Conservation (phyloP, 2,113 vertebrate species). For the Gymnobelideus leadbeateri region DNA sequence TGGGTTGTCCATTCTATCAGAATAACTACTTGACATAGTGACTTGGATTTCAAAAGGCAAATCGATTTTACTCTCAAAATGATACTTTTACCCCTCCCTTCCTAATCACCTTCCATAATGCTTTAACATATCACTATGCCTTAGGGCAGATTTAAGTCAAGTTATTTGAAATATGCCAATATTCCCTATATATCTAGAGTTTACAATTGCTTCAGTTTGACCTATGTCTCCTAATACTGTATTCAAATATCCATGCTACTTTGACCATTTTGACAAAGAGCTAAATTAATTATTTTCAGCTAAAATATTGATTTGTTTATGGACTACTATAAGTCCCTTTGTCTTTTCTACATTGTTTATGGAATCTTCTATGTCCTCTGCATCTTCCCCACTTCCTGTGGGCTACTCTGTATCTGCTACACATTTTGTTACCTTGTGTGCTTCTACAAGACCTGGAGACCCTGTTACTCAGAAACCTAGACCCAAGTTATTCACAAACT, state of each 20-base stretch:
- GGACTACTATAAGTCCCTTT: background rate
- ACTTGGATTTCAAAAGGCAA: conserved; percentile 10
- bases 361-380: background rate
- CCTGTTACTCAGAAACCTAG: background rate
- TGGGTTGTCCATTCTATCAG: background rate
- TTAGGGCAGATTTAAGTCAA: background rate
- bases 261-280: conserved; percentile 65
- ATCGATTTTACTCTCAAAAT: background rate
- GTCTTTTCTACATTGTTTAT: background rate
- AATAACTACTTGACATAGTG: background rate
- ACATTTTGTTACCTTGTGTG: background rate
- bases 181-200: rapidly evolving
- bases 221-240: background rate
- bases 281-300: conserved; percentile 60
- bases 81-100: background rate
- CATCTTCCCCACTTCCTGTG: background rate
- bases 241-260: rapidly evolving
- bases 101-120: background rate
- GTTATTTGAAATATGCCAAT: rapidly evolving
- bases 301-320: conserved; percentile 34
- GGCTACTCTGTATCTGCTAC: background rate
- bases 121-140: background rate
- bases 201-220: background rate
- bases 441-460: background rate
- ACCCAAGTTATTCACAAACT: background rate